Percentiles rank a stretch among this genome's conserved stretches.
These are phyloP conservation scores for Desoria tigrina DNA, from an alignment of 2,888 invertebrate genomes.

Conservation along the genomic window DNA sequence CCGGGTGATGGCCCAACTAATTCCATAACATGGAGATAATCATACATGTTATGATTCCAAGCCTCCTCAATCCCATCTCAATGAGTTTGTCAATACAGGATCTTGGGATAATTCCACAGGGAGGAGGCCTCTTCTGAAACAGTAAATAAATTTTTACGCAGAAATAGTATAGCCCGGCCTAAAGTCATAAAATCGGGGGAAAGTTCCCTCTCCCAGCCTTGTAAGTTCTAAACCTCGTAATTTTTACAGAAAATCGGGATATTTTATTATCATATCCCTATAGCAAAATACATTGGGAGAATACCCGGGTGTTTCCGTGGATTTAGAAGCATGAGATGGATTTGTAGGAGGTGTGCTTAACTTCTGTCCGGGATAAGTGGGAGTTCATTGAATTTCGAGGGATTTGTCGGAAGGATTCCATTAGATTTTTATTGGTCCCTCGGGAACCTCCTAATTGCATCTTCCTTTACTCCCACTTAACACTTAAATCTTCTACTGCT, in stretches of 20 bases:
- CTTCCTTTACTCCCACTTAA: conserved; percentile 27
- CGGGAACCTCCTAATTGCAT: conserved; percentile 49
- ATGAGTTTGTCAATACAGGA: too few relatives aligned
- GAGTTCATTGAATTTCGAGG: conserved; percentile 27
- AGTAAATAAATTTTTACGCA: conserved; percentile 12
- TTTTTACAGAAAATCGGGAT: too few relatives aligned
- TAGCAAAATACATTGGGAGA: too few relatives aligned
- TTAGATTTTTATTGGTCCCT: conserved; percentile 51
- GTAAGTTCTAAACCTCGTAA: too few relatives aligned
- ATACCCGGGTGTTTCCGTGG: too few relatives aligned
- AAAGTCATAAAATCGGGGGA: too few relatives aligned
- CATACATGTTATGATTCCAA: conserved; percentile 7
- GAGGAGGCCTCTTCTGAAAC: conserved; percentile 4
- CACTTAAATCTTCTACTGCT: not conserved
- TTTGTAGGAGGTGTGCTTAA: too few relatives aligned
- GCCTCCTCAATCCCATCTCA: not conserved
- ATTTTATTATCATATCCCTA: too few relatives aligned
- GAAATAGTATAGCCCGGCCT: not conserved
- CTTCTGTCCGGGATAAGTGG: not conserved
- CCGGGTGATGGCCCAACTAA: not conserved
- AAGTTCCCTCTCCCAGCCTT: too few relatives aligned
- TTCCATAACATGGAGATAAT: not conserved
- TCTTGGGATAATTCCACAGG: too few relatives aligned
- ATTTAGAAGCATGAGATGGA: too few relatives aligned
- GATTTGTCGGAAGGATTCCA: conserved; percentile 11